Evolutionary conservation across 2,888 invertebrate genomes (phyloP).

Genomic region (Agrotis segetum): DNA sequence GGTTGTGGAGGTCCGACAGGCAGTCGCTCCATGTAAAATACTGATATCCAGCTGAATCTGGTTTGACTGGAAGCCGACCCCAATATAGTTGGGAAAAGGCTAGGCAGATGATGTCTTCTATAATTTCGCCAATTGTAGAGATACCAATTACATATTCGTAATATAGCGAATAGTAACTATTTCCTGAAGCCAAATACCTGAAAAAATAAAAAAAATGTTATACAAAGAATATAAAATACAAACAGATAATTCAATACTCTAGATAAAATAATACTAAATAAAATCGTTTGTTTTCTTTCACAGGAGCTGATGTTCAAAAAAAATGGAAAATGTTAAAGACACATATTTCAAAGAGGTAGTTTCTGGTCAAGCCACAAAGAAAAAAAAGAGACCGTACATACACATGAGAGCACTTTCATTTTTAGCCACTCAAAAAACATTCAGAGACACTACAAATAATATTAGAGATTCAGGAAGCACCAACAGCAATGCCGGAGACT

Average conservation of each 20-base stretch:
- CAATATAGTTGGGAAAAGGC: too few species aligned
- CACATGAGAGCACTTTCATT: constrained; percentile 2
- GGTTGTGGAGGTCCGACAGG: too few species aligned
- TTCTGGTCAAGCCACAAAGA: background rate
- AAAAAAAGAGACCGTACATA: constrained; percentile 1
- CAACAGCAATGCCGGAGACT: background rate
- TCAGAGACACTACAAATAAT: background rate
- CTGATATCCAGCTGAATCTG: too few species aligned
- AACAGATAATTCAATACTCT: background rate
- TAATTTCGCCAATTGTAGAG: constrained; percentile 32
- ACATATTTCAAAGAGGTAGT: constrained; percentile 1
- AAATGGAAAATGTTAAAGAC: constrained; percentile 2
- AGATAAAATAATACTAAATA: background rate
- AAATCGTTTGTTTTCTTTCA: background rate
- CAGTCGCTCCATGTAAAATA: too few species aligned
- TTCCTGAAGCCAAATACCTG: background rate
- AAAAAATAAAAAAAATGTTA: background rate
- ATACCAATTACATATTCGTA: constrained; percentile 33
- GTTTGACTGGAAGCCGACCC: too few species aligned
- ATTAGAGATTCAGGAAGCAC: background rate
- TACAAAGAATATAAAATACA: background rate
- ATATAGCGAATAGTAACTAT: constrained; percentile 15
- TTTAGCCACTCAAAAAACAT: background rate
- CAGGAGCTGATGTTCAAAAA: constrained; percentile 3
- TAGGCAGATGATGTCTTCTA: too few species aligned